Base-by-base conservation (phyloP, 2,113 vertebrate species). In the Zosterops borbonicus region DNA sequence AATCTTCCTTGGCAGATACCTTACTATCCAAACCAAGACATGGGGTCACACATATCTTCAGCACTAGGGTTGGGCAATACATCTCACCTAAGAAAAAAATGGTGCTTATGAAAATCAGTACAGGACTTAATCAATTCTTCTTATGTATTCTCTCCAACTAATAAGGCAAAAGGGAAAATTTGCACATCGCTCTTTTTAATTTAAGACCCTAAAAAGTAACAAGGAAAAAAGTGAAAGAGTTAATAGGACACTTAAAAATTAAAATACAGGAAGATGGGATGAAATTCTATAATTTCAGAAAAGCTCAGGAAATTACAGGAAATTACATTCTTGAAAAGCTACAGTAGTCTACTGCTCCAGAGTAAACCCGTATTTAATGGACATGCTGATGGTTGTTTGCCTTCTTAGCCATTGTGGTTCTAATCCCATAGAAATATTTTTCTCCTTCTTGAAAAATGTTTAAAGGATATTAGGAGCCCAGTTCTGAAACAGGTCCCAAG, bases 51-150 rank as follows among this genome's bases (percentile, higher is more conserved):
- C 2, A 12, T 19, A 15, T 58, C 14, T 9, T 71, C 19, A 44
- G 2, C 17, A 41, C 1, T 10, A 24, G 4, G 4, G 8, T 0
- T 64, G 24, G 18, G 9, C 11, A 75, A 58, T 44, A 22, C 3
- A 28, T 28, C 9, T 60, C 1, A 1, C 21, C 12, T 35, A 24
- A 81, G 10, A 42, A 69, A 22, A 92, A 92, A 82, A 56, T 2
- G 11, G 3, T 44, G 2, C 2, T 69, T 77, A 25, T 24, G 19
- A 69, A 82, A 44, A n/a, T 39, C 44, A 58, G 2, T 10, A 21
- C 3, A 39, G 27, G 13, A 33, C 22, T 64, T 41, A 3, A 24
- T 22, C 3, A 31, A 25, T 64, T 86, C 4, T 79, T 68, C 37
- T 77, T 28, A 20, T 31, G 24, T 8, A 24, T 56, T 49, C 3